These are phyloP conservation scores for Crenuchus spilurus DNA, from an alignment of 2,797 vertebrate genomes.

Conservation along the genomic window DNA sequence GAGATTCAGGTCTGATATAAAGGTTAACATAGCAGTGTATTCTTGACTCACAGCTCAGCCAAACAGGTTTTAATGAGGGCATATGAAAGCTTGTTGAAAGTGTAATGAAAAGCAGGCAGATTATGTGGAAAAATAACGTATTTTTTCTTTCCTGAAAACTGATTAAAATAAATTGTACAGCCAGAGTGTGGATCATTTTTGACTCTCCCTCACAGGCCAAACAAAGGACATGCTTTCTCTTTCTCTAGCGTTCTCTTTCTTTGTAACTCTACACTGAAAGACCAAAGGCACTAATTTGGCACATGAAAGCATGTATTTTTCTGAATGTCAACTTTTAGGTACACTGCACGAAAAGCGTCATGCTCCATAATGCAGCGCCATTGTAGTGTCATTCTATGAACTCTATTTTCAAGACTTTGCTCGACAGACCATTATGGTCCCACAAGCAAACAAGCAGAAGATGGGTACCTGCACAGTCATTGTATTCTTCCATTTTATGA, in stretches of 20 bases:
- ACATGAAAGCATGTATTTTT: slow-evolving; percentile 43
- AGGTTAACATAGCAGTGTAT: too few species aligned
- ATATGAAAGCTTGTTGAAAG: too few species aligned
- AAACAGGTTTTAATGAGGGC: too few species aligned
- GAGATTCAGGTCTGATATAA: too few species aligned
- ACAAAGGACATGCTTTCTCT: background rate
- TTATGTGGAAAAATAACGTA: too few species aligned
- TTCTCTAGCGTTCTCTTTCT: background rate
- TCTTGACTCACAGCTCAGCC: too few species aligned
- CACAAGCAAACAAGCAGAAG: slow-evolving; percentile 66
- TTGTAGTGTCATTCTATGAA: slow-evolving; percentile 38
- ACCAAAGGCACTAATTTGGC: slow-evolving; percentile 28
- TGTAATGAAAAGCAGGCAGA: too few species aligned
- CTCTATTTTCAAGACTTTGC: slow-evolving; percentile 55
- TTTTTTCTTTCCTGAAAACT: too few species aligned
- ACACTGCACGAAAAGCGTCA: slow-evolving; percentile 57
- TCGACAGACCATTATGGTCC: slow-evolving; percentile 63
- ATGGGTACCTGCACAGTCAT: slow-evolving; percentile 63
- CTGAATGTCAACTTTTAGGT: slow-evolving; percentile 56
- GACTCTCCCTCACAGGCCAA: too few species aligned
- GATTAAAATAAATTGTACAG: too few species aligned
- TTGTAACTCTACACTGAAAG: slow-evolving; percentile 32
- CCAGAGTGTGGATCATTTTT: too few species aligned
- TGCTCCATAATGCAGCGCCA: slow-evolving; percentile 51
- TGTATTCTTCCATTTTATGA: slow-evolving; percentile 83